Conservation (phyloP, 2,113 vertebrate species). For the Saimiri boliviensis region DNA sequence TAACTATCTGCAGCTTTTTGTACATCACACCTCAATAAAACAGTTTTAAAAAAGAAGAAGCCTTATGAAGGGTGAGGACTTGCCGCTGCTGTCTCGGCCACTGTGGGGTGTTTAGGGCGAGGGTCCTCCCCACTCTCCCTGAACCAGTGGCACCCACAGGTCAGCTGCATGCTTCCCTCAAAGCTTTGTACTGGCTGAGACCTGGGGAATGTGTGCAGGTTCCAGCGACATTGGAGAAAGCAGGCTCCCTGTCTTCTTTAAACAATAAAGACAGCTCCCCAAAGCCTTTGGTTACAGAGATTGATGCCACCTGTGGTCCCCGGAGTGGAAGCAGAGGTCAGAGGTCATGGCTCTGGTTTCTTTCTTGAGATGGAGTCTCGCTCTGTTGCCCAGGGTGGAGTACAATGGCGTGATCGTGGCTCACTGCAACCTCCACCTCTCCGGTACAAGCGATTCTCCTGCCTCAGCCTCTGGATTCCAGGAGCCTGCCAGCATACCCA, state of each 20-base stretch:
- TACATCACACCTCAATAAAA: not conserved
- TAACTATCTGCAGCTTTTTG: not conserved
- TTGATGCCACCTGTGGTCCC: not conserved
- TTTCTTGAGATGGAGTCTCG: no score
- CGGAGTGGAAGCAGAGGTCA: not conserved
- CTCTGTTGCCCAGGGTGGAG: no score
- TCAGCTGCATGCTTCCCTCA: not conserved
- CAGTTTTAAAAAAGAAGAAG: not conserved
- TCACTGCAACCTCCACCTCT: no score
- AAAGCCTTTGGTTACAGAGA: not conserved
- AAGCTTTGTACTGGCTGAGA: not conserved
- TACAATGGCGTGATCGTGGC: no score
- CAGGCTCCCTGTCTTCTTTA: not conserved
- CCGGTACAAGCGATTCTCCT: no score
- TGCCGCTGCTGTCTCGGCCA: not conserved
- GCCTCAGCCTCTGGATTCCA: no score
- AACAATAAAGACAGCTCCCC: not conserved
- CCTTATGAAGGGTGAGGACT: not conserved
- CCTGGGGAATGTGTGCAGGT: not conserved
- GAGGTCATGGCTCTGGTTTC: not conserved
- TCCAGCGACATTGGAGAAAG: not conserved
- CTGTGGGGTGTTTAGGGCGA: not conserved
- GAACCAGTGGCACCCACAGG: not conserved
- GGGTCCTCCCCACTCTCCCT: not conserved
- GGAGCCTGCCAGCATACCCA: no score